phyloP scores from a whole-genome alignment of 1,140 invertebrate genomes.

The Lucilia cuprina region DNA sequence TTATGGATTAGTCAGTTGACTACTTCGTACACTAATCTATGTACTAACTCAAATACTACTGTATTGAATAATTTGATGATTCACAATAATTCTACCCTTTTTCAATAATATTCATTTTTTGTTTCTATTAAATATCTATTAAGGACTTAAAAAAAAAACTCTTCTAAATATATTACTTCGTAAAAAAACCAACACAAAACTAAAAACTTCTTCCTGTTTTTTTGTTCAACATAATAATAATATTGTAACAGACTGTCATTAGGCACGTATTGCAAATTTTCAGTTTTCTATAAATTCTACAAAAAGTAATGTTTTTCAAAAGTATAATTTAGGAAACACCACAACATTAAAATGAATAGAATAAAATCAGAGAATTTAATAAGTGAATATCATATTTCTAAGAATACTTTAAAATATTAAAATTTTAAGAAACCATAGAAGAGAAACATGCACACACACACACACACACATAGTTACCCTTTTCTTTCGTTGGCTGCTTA shows the following conservation, averaged over 20 bases:
- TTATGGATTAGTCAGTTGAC: too few species aligned
- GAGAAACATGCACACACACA: background rate
- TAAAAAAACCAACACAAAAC: too few species aligned
- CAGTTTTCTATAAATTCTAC: background rate
- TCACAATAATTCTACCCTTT: too few species aligned
- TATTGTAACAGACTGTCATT: constrained; percentile 16
- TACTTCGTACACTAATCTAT: too few species aligned
- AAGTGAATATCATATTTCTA: constrained; percentile 11
- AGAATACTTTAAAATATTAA: background rate
- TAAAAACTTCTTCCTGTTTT: background rate
- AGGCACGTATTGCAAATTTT: constrained; percentile 16
- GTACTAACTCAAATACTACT: too few species aligned
- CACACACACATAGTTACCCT: background rate
- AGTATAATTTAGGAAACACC: too few species aligned
- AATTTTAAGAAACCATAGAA: background rate
- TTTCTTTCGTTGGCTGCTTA: background rate
- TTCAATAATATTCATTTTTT: too few species aligned
- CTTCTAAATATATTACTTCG: too few species aligned
- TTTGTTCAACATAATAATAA: background rate
- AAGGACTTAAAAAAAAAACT: too few species aligned
- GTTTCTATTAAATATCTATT: too few species aligned
- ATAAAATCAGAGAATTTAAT: background rate
- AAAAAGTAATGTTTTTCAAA: background rate
- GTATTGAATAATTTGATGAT: too few species aligned
- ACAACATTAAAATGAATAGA: background rate